Conservation (phyloP, 2,797 vertebrate genomes). For the Sebastes itinus region DNA sequence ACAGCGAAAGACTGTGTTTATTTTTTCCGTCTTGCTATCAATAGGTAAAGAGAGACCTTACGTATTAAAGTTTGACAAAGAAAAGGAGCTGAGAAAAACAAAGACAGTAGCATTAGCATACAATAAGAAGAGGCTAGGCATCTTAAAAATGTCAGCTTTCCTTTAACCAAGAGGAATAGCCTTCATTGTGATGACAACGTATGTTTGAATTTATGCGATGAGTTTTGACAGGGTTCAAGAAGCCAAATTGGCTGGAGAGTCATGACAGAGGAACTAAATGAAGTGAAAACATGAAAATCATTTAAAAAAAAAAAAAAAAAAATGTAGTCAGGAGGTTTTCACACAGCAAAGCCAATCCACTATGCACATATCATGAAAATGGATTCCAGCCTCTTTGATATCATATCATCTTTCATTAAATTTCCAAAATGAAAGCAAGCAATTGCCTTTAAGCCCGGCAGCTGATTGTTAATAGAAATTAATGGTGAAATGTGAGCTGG, state of each 20-base stretch:
- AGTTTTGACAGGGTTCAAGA: slow-evolving; percentile 2
- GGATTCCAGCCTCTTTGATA: slow-evolving; percentile 11
- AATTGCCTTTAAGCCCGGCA: slow-evolving; percentile 7
- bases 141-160: background rate
- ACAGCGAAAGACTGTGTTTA: background rate
- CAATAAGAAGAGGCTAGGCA: background rate
- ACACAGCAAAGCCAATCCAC: background rate
- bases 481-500: slow-evolving; percentile 11
- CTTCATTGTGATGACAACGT: background rate
- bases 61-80: background rate
- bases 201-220: background rate
- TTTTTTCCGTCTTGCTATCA: background rate
- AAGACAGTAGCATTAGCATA: background rate
- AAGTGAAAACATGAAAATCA: slow-evolving; percentile 13
- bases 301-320: background rate
- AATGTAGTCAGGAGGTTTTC: background rate
- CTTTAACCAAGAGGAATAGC: background rate
- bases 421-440: slow-evolving; percentile 17
- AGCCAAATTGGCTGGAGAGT: background rate
- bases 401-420: slow-evolving; percentile 14
- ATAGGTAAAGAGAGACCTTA: background rate
- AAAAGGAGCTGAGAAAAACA: background rate
- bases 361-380: background rate
- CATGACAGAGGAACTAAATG: background rate
- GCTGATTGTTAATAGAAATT: slow-evolving; percentile 26